Base-by-base conservation (phyloP, 2,888 invertebrate species). In the Azorinus chamasolen region DNA sequence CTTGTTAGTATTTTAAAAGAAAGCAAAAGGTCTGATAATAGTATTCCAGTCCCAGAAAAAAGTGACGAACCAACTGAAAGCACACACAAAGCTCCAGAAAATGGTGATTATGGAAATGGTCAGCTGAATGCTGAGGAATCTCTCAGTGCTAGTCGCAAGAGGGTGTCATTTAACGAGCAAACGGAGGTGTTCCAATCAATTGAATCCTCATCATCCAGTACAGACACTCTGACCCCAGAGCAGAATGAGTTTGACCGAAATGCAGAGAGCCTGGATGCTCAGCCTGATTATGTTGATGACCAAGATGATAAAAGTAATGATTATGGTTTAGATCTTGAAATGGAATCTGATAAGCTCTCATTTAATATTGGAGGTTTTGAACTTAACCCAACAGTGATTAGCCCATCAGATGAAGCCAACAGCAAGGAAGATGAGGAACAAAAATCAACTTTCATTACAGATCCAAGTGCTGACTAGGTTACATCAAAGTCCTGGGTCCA, bases 131-230 rank as follows among this genome's bases (percentile, higher is more conserved):
- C 62, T 18, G 45, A 43, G 5, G 70, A 59, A 12, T 69, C 61
- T 8, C 59, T 69, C 14, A 54, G 59, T 3, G 69, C 58, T 53
- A 64, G 32, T 20, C 61, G 58, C 22, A 87, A 86, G 58, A 79
- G 81, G 57, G 87, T 87, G 22, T 88, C 88, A 10, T 88, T 88
- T 51, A 80, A 81, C 54, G 86, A 87, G 39, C 80, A 84, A 18
- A 75, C 86, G 0, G 82, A 84, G 62, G 80, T 86, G 10, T 83
- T 81, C 57, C 69, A 78, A 25, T 78, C 81, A 5, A 75, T 62
- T 68, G 81, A 81, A 45, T 46, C 53, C 12, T 64, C 64, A 4
- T 63, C 66, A 0, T 58, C 77, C 2, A 86, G 86, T 43, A 86
- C 86, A 8, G 84, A 82, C 20, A 86, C 86, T n/a, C 63, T 74